Percentiles rank a stretch among this genome's conserved stretches.
Evolutionary conservation across 2,888 invertebrate genomes (phyloP).

Genomic region (Melanotus villosus): DNA sequence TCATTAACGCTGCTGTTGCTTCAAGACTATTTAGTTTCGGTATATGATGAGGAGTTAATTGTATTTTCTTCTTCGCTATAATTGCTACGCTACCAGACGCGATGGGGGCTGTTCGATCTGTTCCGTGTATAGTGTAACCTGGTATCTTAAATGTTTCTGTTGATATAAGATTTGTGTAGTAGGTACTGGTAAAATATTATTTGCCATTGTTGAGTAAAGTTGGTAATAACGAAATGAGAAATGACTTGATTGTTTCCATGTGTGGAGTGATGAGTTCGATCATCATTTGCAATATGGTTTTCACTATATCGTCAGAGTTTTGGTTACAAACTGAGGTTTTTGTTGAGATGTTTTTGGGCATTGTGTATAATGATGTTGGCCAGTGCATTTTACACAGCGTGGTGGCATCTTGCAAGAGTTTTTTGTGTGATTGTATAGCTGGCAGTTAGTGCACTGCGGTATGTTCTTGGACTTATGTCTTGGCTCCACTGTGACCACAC

Average conservation of each 20-base stretch:
- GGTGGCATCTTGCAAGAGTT: background rate
- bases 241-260: too few species aligned
- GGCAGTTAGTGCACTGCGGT: background rate
- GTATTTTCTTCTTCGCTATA: background rate
- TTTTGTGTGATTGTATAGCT: background rate
- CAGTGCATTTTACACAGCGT: background rate
- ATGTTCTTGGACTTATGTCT: background rate
- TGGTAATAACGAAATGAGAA: too few species aligned
- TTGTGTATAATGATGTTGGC: background rate
- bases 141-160: background rate
- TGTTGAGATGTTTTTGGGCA: background rate
- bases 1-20: background rate
- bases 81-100: background rate
- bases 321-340: too few species aligned
- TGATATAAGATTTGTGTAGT: background rate
- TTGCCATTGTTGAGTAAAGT: background rate
- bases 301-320: too few species aligned
- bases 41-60: too few species aligned
- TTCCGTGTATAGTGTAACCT: background rate
- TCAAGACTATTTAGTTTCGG: background rate
- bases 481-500: background rate
- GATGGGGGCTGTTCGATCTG: background rate
- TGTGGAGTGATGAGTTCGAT: too few species aligned
- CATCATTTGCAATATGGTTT: too few species aligned
- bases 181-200: background rate